A percentile compares a stretch with the other conserved stretches of the same genome.
These are phyloP conservation scores for Microcebus murinus DNA, from an alignment of 2,113 vertebrate species.

Conservation along the genomic window DNA sequence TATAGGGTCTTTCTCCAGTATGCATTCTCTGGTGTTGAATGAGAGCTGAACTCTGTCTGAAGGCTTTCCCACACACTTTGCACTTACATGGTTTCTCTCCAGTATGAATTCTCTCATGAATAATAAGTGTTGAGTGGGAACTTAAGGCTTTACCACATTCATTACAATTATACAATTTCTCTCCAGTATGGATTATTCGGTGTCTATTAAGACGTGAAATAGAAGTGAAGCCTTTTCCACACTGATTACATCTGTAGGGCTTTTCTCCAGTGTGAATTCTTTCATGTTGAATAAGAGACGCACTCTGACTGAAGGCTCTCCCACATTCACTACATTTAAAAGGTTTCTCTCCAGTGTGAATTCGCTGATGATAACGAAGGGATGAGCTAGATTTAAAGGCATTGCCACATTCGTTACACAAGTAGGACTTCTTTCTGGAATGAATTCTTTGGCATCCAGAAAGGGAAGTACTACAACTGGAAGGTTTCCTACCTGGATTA, in stretches of 20 bases:
- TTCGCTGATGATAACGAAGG: conserved; percentile 74
- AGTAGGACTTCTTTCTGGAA: conserved; percentile 73
- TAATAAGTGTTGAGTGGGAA: conserved; percentile 66
- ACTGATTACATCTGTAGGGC: conserved; percentile 65
- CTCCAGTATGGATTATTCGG: conserved; percentile 75
- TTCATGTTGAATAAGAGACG: conserved; percentile 71
- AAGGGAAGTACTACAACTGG: conserved; percentile 71
- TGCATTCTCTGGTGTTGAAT: conserved; percentile 69
- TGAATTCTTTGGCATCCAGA: conserved; percentile 75
- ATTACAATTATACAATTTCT: conserved; percentile 64
- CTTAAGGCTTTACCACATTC: conserved; percentile 82
- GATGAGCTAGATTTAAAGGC: conserved; percentile 75
- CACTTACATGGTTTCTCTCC: conserved; percentile 69
- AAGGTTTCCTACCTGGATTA: conserved; percentile 78
- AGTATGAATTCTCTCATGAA: conserved; percentile 66
- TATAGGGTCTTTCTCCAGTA: conserved; percentile 70
- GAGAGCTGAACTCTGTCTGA: conserved; percentile 65
- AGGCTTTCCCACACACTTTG: conserved; percentile 64
- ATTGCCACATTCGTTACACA: conserved; percentile 81
- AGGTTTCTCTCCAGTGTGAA: conserved; percentile 71
- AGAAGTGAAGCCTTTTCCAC: conserved; percentile 73
- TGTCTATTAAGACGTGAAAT: conserved; percentile 81
- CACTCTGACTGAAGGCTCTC: conserved; percentile 70
- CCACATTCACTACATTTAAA: conserved; percentile 69
- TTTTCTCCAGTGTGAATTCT: conserved; percentile 73